These are phyloP conservation scores for Ernsta delagoae DNA, from an alignment of 2,888 invertebrate species.

Conservation along the genomic window DNA sequence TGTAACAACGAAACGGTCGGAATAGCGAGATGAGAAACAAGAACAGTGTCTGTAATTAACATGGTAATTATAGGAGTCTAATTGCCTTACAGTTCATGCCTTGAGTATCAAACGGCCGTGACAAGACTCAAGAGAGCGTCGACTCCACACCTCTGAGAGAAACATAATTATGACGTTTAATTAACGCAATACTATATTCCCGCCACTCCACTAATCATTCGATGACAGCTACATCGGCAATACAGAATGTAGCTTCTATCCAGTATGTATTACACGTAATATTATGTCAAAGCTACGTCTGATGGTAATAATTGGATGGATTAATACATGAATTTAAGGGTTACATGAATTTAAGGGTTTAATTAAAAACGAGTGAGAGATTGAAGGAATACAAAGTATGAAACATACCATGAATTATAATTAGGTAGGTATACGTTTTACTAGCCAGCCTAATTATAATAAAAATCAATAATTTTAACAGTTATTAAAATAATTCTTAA, in stretches of 20 bases:
- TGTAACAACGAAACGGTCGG: conserved; percentile 70
- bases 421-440: too few species aligned
- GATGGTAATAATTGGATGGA: conserved; percentile 22
- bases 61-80: conserved; percentile 82
- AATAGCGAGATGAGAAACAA: conserved; percentile 75
- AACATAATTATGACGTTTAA: conserved; percentile 68
- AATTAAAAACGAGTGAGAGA: too few species aligned
- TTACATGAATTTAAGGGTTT: too few species aligned
- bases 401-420: too few species aligned
- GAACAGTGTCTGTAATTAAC: conserved; percentile 80
- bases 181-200: conserved; percentile 51
- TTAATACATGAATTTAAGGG: too few species aligned
- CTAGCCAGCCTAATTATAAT: too few species aligned
- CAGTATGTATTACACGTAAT: conserved; percentile 28
- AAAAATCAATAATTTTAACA: too few species aligned
- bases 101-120: conserved; percentile 76
- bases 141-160: conserved; percentile 50
- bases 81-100: conserved; percentile 79
- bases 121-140: conserved; percentile 57
- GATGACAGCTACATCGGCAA: conserved; percentile 36
- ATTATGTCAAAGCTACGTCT: conserved; percentile 30
- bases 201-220: conserved; percentile 35
- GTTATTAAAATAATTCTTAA: too few species aligned
- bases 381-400: too few species aligned
- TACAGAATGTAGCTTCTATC: conserved; percentile 28